Base-by-base conservation (phyloP, 2,797 vertebrate genomes). In the Notolepis coatsorum region DNA sequence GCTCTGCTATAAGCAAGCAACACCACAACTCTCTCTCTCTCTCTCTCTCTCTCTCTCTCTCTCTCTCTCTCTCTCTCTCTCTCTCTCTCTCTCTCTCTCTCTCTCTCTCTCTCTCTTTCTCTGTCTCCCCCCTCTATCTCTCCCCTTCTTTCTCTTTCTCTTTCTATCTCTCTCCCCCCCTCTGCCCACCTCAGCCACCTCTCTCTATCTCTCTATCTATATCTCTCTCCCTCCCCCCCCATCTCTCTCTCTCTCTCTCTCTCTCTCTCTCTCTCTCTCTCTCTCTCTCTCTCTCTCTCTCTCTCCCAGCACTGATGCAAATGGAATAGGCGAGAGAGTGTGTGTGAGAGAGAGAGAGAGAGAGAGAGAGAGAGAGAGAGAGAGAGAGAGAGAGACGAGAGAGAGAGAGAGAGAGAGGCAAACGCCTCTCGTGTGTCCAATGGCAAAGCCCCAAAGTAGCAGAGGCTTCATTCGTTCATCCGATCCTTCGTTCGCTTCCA, bases 251-350 rank as follows among this genome's bases (percentile, higher is more conserved):
- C 15, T 5, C 15, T 43, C 15, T 18, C 8, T 21, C 15, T 43
- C 15, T 21, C 9, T 20, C 21, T 21, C 41, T 43, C 7, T 21
- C 15, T 21, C 6, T 21, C 21, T 2, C 7, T 43, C 15, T 43
- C 18, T 7, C 18, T 15, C 7, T 3, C 18, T 4, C 8, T 4
- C 5, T 6, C 27, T 10, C 27, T 24, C 2, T 73, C 73, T 68
- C 65, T 63, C 57, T 66, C 61, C 47, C 49, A 46, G 66, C 39
- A 51, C 59, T 61, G 52, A 72, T 27, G 73, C 69, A 85, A 86
- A 84, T 59, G 57, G 58, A 80, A 79, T 35, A 66, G 0, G 59
- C 66, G 61, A 67, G 54, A n/a, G 5, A 35, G 28, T 21, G 8
- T 33, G 59, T 23, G 23, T 9, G 20, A 12, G 31, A 35, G 31